Evolutionary conservation across 2,113 vertebrate genomes (phyloP).

Genomic region (Halcyon senegalensis): DNA sequence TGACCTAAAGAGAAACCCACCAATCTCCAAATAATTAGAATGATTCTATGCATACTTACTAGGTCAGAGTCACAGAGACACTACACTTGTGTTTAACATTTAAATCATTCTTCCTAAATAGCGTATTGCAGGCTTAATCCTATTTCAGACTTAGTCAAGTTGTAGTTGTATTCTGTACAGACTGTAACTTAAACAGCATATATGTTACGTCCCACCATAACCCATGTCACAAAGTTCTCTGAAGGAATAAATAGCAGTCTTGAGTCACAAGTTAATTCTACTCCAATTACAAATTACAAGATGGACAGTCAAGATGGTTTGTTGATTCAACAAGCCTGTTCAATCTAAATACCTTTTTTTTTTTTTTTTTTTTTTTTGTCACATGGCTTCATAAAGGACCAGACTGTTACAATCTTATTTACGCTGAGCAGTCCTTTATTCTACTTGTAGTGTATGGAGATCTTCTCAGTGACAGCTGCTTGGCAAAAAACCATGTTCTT

Average conservation of each 20-base stretch:
- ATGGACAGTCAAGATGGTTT: conserved; percentile 16
- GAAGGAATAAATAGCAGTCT: background rate
- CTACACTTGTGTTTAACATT: background rate
- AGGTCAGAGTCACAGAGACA: background rate
- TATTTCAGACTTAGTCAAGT: background rate
- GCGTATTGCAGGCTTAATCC: background rate
- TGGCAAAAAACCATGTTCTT: background rate
- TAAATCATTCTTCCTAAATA: background rate
- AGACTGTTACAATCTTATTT: background rate
- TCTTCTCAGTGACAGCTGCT: background rate
- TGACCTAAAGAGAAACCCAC: background rate
- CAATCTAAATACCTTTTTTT: background rate
- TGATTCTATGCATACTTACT: background rate
- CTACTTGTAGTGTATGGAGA: fast-evolving
- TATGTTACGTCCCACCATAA: background rate
- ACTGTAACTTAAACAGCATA: background rate
- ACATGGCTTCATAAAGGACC: background rate
- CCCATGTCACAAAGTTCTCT: background rate
- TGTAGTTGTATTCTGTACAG: background rate
- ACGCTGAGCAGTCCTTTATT: background rate
- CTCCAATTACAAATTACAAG: conserved; percentile 13
- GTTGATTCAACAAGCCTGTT: background rate
- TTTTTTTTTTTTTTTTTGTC: background rate
- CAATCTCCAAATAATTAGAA: background rate
- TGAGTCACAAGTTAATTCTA: background rate